Conservation (phyloP, 2,888 invertebrate genomes). For the Andrena chrysosceles region DNA sequence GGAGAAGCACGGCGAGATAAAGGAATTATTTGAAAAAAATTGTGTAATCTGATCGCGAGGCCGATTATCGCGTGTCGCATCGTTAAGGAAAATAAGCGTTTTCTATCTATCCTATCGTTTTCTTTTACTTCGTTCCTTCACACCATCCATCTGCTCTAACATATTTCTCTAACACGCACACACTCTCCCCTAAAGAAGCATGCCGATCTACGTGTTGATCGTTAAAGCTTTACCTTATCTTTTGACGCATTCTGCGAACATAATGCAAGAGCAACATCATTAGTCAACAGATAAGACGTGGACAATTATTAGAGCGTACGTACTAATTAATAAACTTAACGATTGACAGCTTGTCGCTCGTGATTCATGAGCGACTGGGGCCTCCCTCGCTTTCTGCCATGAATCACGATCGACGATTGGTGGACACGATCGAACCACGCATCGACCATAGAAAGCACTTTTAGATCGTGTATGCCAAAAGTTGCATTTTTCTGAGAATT, state of each 20-base stretch:
- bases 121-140: constrained; percentile 35
- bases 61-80: constrained; percentile 9
- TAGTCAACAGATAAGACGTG: constrained; percentile 78
- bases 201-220: constrained; percentile 66
- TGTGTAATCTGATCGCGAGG: constrained; percentile 3
- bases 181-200: constrained; percentile 61
- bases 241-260: constrained; percentile 84
- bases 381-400: background rate
- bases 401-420: constrained; percentile 38
- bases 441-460: constrained; percentile 26
- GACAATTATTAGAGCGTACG: constrained; percentile 74
- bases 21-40: background rate
- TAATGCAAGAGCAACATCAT: constrained; percentile 82
- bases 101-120: constrained; percentile 47
- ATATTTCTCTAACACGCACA: constrained; percentile 48
- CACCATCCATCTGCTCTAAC: constrained; percentile 44
- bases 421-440: constrained; percentile 36
- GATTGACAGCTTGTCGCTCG: constrained; percentile 48
- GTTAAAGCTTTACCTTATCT: constrained; percentile 83
- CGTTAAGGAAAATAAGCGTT: constrained; percentile 60
- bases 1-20: background rate
- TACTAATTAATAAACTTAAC: constrained; percentile 66
- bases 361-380: constrained; percentile 21
- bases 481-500: background rate
- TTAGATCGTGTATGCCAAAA: too few relatives aligned